These are phyloP conservation scores for Neolamprologus variostigma DNA, from an alignment of 2,113 vertebrate species.

Conservation along the genomic window DNA sequence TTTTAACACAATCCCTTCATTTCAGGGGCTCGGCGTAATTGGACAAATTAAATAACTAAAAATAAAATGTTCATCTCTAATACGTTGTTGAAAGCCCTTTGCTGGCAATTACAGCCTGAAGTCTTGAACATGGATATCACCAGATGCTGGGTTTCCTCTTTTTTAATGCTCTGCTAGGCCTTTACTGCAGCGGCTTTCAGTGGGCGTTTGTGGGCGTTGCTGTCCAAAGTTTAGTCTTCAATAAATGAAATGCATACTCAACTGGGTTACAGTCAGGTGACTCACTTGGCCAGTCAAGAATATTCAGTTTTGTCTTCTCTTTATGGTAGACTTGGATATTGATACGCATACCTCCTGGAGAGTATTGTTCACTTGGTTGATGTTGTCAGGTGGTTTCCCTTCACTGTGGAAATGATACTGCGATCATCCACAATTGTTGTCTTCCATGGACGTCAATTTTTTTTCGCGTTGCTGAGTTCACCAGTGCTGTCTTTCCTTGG, in stretches of 20 bases:
- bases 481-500: not conserved
- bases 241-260: not conserved
- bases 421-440: not conserved
- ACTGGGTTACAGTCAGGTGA: not conserved
- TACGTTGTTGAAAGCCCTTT: not conserved
- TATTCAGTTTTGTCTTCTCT: fast-evolving
- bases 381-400: not conserved
- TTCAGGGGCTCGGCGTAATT: not conserved
- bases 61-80: not conserved
- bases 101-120: not conserved
- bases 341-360: not conserved
- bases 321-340: not conserved
- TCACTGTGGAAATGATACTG: not conserved
- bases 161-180: not conserved
- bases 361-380: not conserved
- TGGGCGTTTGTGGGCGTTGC: not conserved
- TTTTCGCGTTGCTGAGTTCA: not conserved
- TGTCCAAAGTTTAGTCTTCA: not conserved
- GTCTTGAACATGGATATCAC: not conserved
- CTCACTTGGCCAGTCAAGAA: not conserved
- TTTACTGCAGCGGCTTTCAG: not conserved
- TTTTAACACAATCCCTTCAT: not conserved
- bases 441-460: not conserved
- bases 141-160: not conserved
- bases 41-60: not conserved